Evolutionary conservation across 2,113 vertebrate species (phyloP).

Genomic region (Gallinago jamesoni): DNA sequence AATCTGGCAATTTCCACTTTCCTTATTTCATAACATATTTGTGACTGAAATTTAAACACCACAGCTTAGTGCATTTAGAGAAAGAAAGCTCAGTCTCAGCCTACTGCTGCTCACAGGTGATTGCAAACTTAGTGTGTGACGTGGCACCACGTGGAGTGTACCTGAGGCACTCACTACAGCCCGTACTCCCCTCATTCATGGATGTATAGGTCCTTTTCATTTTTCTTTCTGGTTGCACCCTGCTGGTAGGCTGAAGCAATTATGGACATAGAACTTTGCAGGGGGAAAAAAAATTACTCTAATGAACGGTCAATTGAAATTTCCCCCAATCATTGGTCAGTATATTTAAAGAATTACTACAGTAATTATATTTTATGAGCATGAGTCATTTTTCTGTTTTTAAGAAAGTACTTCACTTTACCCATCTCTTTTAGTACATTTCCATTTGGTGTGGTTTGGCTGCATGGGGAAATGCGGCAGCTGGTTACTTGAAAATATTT

Average conservation of each 20-base stretch:
- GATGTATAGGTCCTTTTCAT: background rate
- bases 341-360: conserved; percentile 74
- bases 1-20: conserved; percentile 26
- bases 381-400: conserved; percentile 79
- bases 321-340: conserved; percentile 41
- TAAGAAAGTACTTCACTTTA: conserved; percentile 63
- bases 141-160: background rate
- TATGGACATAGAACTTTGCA: background rate
- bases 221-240: background rate
- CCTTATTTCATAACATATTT: background rate
- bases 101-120: background rate
- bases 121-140: background rate
- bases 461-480: conserved; percentile 58
- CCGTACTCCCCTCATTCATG: background rate
- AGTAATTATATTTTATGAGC: conserved; percentile 73
- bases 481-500: conserved; percentile 75
- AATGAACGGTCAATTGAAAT: conserved; percentile 49
- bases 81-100: background rate
- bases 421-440: conserved; percentile 78
- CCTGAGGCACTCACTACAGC: background rate
- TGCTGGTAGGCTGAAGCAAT: conserved; percentile 18
- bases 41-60: background rate
- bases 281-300: background rate
- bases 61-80: background rate
- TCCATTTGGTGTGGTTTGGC: conserved; percentile 81